Evolutionary conservation across 2,113 vertebrate genomes (phyloP).

Genomic region (Trachemys scripta): DNA sequence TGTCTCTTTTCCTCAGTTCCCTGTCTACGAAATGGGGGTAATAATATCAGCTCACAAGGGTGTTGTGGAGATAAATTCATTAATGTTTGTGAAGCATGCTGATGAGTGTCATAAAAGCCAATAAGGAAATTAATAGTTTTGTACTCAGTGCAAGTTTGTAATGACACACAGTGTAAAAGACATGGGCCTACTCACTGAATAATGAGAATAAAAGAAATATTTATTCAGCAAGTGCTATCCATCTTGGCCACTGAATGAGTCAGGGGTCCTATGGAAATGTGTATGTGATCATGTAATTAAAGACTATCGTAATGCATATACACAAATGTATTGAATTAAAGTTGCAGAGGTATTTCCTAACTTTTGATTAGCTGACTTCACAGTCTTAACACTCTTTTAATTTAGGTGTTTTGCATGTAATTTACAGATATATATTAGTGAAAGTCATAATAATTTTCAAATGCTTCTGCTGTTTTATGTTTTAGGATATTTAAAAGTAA

Average conservation of each 20-base stretch:
- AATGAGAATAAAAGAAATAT: slow-evolving; percentile 38
- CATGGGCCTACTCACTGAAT: neutral
- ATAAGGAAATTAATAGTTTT: slow-evolving; percentile 35
- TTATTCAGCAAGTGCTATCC: slow-evolving; percentile 49
- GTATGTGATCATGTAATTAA: slow-evolving; percentile 27
- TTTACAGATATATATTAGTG: neutral
- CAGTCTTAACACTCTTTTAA: neutral
- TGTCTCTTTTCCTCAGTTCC: neutral
- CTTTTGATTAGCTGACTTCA: neutral
- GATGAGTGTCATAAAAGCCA: neutral
- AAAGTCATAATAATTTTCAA: slow-evolving; percentile 9
- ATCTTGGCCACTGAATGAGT: neutral
- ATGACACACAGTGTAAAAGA: slow-evolving; percentile 52
- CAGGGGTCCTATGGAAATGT: slow-evolving; percentile 45
- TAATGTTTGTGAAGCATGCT: slow-evolving; percentile 13
- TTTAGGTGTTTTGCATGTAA: slow-evolving; percentile 14
- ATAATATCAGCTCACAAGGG: slow-evolving; percentile 32
- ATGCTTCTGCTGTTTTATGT: slow-evolving; percentile 30
- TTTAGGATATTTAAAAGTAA: slow-evolving; percentile 37
- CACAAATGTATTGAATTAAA: neutral
- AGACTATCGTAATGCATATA: slow-evolving; percentile 8
- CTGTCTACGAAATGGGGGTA: neutral
- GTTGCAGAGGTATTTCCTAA: slow-evolving; percentile 24
- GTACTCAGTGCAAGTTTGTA: slow-evolving; percentile 61
- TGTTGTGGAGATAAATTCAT: neutral